These are phyloP conservation scores for Pterocles orientalis DNA, from an alignment of 2,113 vertebrate species.

Conservation along the genomic window DNA sequence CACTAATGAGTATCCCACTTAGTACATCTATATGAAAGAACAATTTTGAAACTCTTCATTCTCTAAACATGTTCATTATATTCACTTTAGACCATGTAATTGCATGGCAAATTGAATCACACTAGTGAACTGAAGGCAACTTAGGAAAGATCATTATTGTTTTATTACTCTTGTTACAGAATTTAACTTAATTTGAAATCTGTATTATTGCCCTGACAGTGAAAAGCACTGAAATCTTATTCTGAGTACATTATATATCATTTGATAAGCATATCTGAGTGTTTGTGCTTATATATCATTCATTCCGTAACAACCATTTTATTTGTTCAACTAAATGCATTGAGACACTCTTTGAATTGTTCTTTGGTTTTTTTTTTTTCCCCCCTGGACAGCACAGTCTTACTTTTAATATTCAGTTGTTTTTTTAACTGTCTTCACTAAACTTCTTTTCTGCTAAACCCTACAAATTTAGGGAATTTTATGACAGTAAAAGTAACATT, in stretches of 20 bases:
- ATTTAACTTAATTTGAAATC: slow-evolving; percentile 11
- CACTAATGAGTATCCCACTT: slow-evolving; percentile 31
- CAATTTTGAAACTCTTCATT: background rate
- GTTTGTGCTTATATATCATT: background rate
- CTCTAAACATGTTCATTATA: background rate
- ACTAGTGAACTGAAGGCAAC: background rate
- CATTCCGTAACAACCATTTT: background rate
- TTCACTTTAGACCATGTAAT: slow-evolving; percentile 6
- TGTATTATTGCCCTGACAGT: background rate
- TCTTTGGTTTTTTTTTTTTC: background rate
- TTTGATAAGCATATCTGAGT: background rate
- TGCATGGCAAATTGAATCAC: slow-evolving; percentile 10
- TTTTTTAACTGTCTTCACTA: background rate
- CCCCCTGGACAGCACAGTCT: background rate
- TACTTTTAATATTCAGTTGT: background rate
- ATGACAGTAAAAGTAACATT: background rate
- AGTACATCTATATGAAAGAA: background rate
- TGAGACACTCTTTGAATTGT: background rate
- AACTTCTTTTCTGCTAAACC: background rate
- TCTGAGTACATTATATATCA: background rate
- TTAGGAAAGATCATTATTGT: background rate
- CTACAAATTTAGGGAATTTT: background rate
- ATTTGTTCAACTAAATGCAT: background rate
- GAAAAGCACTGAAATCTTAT: background rate
- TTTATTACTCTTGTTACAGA: background rate